phyloP scores from a whole-genome alignment of 2,113 vertebrate genomes.

The Perca fluviatilis region DNA sequence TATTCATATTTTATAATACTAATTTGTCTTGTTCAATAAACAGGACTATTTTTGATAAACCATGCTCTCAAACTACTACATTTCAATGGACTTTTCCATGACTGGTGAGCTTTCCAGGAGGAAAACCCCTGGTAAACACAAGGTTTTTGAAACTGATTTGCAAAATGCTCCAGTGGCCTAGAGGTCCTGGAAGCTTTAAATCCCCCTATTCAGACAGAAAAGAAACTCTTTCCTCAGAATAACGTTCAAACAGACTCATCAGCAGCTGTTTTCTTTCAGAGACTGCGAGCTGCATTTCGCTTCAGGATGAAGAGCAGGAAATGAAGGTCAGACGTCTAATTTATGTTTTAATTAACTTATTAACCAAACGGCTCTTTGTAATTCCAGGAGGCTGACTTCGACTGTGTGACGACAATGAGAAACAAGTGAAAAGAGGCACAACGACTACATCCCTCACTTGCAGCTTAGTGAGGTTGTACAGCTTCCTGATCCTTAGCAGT shows the following conservation, averaged over 20 bases:
- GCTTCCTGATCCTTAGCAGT: neutral
- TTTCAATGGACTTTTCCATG: neutral
- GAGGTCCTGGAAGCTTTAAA: slow-evolving; percentile 37
- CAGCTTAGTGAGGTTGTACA: neutral
- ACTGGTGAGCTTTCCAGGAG: slow-evolving; percentile 1
- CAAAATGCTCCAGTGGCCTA: neutral
- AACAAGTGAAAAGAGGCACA: neutral
- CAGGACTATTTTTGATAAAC: neutral
- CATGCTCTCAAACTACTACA: neutral
- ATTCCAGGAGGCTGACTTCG: slow-evolving; percentile 46
- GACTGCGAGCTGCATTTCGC: slow-evolving; percentile 4
- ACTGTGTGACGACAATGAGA: neutral
- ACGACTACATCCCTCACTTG: neutral
- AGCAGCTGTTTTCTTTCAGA: slow-evolving; percentile 19
- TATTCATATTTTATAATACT: neutral
- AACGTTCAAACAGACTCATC: slow-evolving; percentile 32
- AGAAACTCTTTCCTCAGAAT: slow-evolving; percentile 17
- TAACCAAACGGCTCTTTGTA: slow-evolving; percentile 42
- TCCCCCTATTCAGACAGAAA: slow-evolving; percentile 27
- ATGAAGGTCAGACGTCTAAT: slow-evolving; percentile 66
- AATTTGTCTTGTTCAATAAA: too few species aligned
- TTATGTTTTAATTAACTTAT: slow-evolving; percentile 71
- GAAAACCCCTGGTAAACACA: neutral
- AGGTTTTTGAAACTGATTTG: neutral
- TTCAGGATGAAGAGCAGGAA: slow-evolving; percentile 49